Percentiles rank a stretch among this genome's conserved stretches.
Evolutionary conservation across 1,140 invertebrate genomes (phyloP).

Genomic region (Conopomorpha cramerella): DNA sequence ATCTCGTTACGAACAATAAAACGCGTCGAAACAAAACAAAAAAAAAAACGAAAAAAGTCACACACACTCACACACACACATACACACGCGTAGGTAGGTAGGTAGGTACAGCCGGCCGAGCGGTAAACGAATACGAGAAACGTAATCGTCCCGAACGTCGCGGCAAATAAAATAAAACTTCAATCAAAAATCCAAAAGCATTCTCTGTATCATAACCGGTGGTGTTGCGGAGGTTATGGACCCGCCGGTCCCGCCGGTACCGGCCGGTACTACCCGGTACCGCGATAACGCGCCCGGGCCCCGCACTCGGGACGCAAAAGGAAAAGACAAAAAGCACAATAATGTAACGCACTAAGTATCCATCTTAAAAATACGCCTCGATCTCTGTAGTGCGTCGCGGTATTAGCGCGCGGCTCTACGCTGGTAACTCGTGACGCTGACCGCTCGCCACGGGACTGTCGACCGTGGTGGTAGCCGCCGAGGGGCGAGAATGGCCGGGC

Average conservation of each 20-base stretch:
- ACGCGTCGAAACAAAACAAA: constrained; percentile 48
- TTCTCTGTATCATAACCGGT: constrained; percentile 48
- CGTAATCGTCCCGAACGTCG: constrained; percentile 39
- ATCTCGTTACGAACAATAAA: constrained; percentile 52
- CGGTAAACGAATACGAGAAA: constrained; percentile 50
- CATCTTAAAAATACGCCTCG: constrained; percentile 53
- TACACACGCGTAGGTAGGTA: no score
- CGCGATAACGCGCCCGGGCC: constrained; percentile 27
- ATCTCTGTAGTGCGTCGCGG: constrained; percentile 35
- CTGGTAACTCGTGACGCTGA: constrained; percentile 14
- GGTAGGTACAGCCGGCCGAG: constrained; percentile 39
- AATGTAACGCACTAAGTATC: constrained; percentile 54
- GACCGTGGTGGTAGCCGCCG: neutral
- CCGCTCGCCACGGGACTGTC: constrained; percentile 6
- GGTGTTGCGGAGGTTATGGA: no score
- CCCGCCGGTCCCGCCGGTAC: no score
- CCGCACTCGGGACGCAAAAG: constrained; percentile 24
- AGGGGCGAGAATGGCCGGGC: constrained; percentile 10
- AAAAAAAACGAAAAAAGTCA: no score
- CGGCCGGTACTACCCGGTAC: no score
- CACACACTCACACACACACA: no score
- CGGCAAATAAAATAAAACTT: constrained; percentile 47
- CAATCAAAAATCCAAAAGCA: constrained; percentile 52
- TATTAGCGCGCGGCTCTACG: constrained; percentile 28
- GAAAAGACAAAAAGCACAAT: constrained; percentile 46